Conservation (phyloP, 2,113 vertebrate genomes). For the Bothrops jararaca region DNA sequence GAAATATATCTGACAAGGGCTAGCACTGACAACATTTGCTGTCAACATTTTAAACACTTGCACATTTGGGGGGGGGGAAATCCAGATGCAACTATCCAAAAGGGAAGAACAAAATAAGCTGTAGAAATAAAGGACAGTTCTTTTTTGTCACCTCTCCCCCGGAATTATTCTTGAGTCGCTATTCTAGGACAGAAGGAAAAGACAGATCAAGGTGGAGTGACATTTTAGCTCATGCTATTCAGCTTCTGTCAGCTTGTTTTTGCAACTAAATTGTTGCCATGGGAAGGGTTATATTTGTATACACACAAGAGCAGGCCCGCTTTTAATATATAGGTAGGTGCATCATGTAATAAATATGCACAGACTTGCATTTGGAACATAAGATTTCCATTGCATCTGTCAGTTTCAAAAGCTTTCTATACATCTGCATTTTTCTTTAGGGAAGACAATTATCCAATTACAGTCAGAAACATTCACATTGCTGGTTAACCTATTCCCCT, state of each 20-base stretch:
- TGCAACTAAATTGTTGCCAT: constrained; percentile 39
- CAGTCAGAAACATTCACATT: neutral
- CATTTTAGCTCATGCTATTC: constrained; percentile 10
- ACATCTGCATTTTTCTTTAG: neutral
- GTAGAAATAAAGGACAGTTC: neutral
- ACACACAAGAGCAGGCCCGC: neutral
- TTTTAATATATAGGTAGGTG: neutral
- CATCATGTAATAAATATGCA: neutral
- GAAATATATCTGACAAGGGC: neutral
- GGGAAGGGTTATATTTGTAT: neutral
- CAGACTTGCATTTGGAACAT: neutral
- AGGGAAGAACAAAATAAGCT: neutral
- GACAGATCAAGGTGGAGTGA: constrained; percentile 5
- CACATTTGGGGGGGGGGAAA: neutral
- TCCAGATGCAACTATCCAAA: no score
- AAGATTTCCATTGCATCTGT: neutral
- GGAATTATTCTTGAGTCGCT: neutral
- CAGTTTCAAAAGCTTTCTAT: neutral
- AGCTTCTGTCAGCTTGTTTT: constrained; percentile 24
- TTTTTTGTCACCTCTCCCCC: no score
- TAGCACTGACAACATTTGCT: neutral
- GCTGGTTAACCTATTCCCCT: neutral
- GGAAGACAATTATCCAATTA: neutral
- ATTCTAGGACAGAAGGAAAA: neutral
- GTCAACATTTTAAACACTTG: neutral